phyloP scores from a whole-genome alignment of 1,140 invertebrate genomes.

The Drosophila simulans region DNA sequence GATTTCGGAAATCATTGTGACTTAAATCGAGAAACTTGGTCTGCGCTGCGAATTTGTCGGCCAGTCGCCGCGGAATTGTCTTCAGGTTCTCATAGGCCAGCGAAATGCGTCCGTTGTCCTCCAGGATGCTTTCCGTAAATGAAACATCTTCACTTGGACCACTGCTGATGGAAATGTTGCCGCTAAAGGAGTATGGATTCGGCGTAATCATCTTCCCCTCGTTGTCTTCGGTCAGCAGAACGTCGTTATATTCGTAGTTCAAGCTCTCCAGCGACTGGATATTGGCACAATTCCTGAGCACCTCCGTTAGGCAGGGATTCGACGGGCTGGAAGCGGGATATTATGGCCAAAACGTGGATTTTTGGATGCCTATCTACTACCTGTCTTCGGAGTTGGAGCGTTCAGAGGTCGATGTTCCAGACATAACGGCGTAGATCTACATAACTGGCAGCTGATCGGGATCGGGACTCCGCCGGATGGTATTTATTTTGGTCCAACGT shows the following conservation, averaged over 20 bases:
- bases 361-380: constrained; percentile 5
- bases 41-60: constrained; percentile 74
- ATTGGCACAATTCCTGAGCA: constrained; percentile 68
- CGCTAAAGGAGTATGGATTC: constrained; percentile 68
- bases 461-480: constrained; percentile 10
- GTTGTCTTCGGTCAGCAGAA: constrained; percentile 23
- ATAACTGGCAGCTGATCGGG: constrained; percentile 13
- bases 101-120: constrained; percentile 78
- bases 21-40: constrained; percentile 80
- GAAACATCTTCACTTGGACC: constrained; percentile 70
- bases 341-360: neutral
- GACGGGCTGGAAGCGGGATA: constrained; percentile 2
- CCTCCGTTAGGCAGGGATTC: constrained; percentile 58
- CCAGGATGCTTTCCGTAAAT: constrained; percentile 67
- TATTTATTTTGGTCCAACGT: constrained; percentile 48
- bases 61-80: constrained; percentile 68
- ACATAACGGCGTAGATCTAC: constrained; percentile 48
- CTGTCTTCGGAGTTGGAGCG: constrained; percentile 74
- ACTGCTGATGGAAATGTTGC: constrained; percentile 69
- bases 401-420: constrained; percentile 65
- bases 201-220: constrained; percentile 70
- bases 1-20: constrained; percentile 74
- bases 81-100: constrained; percentile 78
- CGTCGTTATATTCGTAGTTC: constrained; percentile 68
- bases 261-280: constrained; percentile 74